These are phyloP conservation scores for Sigmodon hispidus DNA, from an alignment of 2,113 vertebrate species.

Conservation along the genomic window DNA sequence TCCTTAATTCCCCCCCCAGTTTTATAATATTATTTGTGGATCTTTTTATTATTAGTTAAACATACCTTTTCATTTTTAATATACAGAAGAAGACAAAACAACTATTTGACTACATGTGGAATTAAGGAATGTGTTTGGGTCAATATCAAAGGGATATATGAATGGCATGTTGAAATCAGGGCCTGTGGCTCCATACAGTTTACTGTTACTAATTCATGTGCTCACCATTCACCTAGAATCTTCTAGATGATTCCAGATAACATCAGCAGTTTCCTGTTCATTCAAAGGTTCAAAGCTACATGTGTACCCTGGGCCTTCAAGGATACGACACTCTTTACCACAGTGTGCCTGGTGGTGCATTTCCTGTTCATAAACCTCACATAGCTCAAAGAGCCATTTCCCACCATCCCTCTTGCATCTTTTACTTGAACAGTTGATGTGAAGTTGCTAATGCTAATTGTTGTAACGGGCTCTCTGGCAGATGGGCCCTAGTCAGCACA, in stretches of 20 bases:
- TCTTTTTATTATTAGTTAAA: conserved; percentile 33
- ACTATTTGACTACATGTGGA: neutral
- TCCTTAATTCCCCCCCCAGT: neutral
- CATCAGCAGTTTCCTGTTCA: neutral
- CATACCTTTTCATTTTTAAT: neutral
- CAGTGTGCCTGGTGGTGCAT: neutral
- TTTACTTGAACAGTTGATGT: neutral
- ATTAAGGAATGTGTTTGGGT: neutral
- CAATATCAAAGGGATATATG: neutral
- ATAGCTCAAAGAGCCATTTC: neutral
- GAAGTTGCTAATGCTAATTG: neutral
- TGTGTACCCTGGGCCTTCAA: rapidly evolving
- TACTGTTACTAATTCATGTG: neutral
- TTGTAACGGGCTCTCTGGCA: neutral
- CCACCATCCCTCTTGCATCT: neutral
- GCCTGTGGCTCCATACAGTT: neutral
- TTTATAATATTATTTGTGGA: neutral
- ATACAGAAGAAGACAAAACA: neutral
- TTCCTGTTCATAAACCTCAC: neutral
- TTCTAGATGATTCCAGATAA: neutral
- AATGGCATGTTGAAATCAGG: neutral
- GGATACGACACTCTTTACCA: neutral
- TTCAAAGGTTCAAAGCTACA: neutral
- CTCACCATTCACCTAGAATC: neutral
- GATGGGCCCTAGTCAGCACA: neutral